These are phyloP conservation scores for Orientallactaga sibirica DNA, from an alignment of 2,797 vertebrate species.

Conservation along the genomic window DNA sequence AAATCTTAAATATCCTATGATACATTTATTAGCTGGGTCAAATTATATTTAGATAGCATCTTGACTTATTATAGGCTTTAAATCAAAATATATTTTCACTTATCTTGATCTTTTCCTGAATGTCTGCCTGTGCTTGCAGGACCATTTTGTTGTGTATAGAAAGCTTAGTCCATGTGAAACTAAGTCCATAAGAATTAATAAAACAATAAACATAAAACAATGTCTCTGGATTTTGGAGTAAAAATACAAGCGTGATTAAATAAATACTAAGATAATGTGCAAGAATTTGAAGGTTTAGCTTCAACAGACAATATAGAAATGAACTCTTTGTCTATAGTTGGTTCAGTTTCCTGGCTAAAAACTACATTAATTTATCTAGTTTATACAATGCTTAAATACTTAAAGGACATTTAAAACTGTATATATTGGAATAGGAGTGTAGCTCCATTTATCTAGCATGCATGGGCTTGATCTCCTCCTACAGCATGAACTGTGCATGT, in stretches of 20 bases:
- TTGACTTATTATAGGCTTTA: slow-evolving; percentile 4
- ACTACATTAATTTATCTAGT: slow-evolving; percentile 6
- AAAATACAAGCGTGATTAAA: slow-evolving; percentile 16
- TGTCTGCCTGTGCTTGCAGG: neutral
- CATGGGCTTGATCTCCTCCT: neutral
- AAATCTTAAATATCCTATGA: slow-evolving; percentile 13
- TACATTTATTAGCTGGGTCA: neutral
- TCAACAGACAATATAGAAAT: neutral
- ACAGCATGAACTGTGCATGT: no score
- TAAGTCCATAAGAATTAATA: neutral
- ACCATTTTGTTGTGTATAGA: neutral
- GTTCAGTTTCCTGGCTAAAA: slow-evolving; percentile 43
- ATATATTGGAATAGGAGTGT: neutral
- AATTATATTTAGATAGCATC: slow-evolving; percentile 1
- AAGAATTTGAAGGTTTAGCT: slow-evolving; percentile 47
- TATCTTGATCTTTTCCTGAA: neutral
- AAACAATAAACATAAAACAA: neutral
- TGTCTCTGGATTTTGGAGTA: neutral
- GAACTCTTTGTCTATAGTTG: neutral
- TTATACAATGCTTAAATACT: slow-evolving; percentile 47
- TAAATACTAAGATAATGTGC: neutral
- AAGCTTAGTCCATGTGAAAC: neutral
- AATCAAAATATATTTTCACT: neutral
- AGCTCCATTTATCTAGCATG: rapidly evolving
- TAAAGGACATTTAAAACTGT: slow-evolving; percentile 18